Evolutionary conservation across 2,113 vertebrate species (phyloP), one percentile per base, ranked within the genome.

Genomic region (Manacus vitellinus): DNA sequence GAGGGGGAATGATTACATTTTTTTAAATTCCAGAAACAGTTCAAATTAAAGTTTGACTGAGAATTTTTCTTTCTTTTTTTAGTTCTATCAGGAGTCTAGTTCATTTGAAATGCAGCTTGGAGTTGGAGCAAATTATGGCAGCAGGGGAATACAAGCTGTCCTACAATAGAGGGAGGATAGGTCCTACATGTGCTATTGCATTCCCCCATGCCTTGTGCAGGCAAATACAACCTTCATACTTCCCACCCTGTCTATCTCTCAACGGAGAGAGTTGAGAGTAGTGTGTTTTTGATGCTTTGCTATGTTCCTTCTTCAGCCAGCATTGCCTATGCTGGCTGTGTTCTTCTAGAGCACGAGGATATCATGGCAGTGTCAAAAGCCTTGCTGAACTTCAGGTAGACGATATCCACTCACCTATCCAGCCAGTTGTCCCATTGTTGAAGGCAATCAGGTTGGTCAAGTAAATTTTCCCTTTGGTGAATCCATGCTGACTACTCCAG

Each of bases 1-100:
- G 28, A 75, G 9, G 8, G 5, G 5, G 5, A 82, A 52, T 44
- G 61, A 72, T 27, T 85, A 46, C 6, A 18, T 68, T 54, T 84
- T 87, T 70, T 74, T 23, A 79, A 88, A 62, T 87, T 92, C 54
- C 24, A 92, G 54, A 51, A 88, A 41, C n/a, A 51, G 70, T 37
- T 79, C 44, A 81, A 87, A 73, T 65, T 22, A 56, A 74, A 37
- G 20, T 74, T 95, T 70, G 25, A 27, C 44, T 46, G 39, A 89
- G 61, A 81, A 55, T 27, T 77, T 85, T 85, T 67, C 10, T 21
- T 11, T 28, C 71, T 68, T 79, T 49, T 10, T 84, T 49, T 20
- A 23, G 44, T 82, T 67, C 24, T 62, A 90, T 91, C 27, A 71
- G 12, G 18, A 62, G 10, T 76, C 28, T 63, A n/a, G 37, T 63